phyloP scores from a whole-genome alignment of 92 coral and sea anemone species.

The Zoanthus sociatus region DNA sequence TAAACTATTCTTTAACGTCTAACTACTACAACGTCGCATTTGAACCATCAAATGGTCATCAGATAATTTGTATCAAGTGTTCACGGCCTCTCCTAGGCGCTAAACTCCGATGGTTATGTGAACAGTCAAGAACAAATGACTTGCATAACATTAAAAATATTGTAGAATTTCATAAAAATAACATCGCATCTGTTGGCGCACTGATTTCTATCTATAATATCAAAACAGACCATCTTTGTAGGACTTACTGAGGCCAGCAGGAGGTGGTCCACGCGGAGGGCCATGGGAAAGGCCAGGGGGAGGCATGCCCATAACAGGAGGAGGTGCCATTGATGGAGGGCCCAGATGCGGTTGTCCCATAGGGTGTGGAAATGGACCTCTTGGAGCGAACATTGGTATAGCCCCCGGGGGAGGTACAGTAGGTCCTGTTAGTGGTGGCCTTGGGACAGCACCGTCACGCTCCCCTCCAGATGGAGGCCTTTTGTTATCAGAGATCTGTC shows the following conservation, averaged over 20 bases:
- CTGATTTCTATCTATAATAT: not conserved
- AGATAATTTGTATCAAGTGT: too few relatives aligned
- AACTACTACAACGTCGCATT: too few relatives aligned
- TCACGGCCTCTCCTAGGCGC: too few relatives aligned
- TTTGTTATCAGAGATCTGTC: conserved; percentile 27
- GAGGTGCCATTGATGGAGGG: conserved; percentile 26
- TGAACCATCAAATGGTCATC: too few relatives aligned
- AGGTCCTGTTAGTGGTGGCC: conserved; percentile 30
- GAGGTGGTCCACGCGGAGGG: conserved; percentile 30
- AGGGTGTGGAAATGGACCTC: conserved; percentile 35
- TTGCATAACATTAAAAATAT: too few relatives aligned
- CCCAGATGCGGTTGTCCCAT: conserved; percentile 40
- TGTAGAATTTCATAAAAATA: too few relatives aligned
- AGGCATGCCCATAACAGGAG: conserved; percentile 19
- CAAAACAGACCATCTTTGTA: not conserved
- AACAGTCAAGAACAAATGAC: too few relatives aligned
- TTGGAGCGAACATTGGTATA: conserved; percentile 23
- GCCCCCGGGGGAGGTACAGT: conserved; percentile 27
- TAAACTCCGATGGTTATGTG: not conserved
- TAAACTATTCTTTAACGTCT: too few relatives aligned
- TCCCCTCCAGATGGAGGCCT: conserved; percentile 38
- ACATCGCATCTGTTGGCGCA: not conserved
- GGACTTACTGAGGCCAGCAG: conserved; percentile 31
- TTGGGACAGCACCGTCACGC: conserved; percentile 20
- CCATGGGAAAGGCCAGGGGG: conserved; percentile 24